A percentile compares a stretch with the other conserved stretches of the same genome.
These are phyloP conservation scores for Carpatolechia fugitivella DNA, from an alignment of 2,888 invertebrate species.

Conservation along the genomic window DNA sequence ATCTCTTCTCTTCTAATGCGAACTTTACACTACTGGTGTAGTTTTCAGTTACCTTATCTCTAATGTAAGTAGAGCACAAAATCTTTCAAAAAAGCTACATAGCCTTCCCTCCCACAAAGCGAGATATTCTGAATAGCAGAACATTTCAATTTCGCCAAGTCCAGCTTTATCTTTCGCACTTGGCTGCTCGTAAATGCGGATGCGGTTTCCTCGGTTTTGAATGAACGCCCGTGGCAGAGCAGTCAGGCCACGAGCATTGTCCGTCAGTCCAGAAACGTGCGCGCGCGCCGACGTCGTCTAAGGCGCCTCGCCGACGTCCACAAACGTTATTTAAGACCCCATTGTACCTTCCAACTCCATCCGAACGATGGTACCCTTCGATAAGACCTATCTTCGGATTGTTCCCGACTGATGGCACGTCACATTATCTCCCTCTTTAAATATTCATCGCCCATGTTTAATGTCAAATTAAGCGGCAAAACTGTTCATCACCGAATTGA, in stretches of 20 bases:
- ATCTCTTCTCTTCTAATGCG: too few species aligned
- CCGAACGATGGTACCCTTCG: constrained; percentile 60
- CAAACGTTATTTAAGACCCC: constrained; percentile 71
- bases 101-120: neutral
- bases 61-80: too few species aligned
- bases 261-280: constrained; percentile 57
- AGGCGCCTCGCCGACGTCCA: constrained; percentile 70
- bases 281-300: constrained; percentile 52
- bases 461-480: constrained; percentile 71
- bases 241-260: constrained; percentile 67
- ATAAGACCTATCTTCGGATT: constrained; percentile 52
- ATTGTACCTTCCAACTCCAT: constrained; percentile 61
- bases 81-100: too few species aligned
- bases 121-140: constrained; percentile 11
- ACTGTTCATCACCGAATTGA: constrained; percentile 69
- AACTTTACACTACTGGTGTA: too few species aligned
- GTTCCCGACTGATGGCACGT: constrained; percentile 65
- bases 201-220: constrained; percentile 37
- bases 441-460: constrained; percentile 53
- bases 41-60: too few species aligned
- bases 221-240: constrained; percentile 50
- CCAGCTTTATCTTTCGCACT: constrained; percentile 52
- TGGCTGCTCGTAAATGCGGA: constrained; percentile 54
- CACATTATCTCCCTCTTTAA: constrained; percentile 45
- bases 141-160: constrained; percentile 19